Conservation (phyloP, 2,888 invertebrate species). For the Eristalinus aeneus region DNA sequence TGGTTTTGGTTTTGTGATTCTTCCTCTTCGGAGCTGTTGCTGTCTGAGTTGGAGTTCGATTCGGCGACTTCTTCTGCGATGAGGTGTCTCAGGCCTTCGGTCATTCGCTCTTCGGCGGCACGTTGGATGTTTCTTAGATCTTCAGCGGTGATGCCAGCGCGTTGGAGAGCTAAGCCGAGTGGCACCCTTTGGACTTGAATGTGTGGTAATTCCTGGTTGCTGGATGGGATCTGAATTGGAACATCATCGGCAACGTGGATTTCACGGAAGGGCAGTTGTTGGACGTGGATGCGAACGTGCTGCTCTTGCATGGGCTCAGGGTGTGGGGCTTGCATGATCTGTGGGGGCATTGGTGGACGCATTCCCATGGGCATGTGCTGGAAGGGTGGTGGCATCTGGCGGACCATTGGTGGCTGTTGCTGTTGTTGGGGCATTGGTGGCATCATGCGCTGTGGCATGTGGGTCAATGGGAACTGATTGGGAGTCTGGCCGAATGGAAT, state of each 20-base stretch:
- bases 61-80: conserved; percentile 77
- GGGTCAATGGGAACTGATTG: conserved; percentile 83
- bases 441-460: conserved; percentile 79
- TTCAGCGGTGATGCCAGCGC: conserved; percentile 80
- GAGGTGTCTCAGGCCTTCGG: conserved; percentile 78
- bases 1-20: conserved; percentile 72
- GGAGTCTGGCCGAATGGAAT: conserved; percentile 82
- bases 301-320: conserved; percentile 78
- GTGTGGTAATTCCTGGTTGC: conserved; percentile 76
- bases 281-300: conserved; percentile 80
- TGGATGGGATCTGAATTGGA: conserved; percentile 77
- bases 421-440: conserved; percentile 75
- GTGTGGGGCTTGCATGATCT: conserved; percentile 81
- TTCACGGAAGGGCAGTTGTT: conserved; percentile 81
- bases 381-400: conserved; percentile 78
- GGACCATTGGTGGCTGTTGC: conserved; percentile 76
- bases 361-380: conserved; percentile 79
- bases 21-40: conserved; percentile 76
- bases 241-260: conserved; percentile 79
- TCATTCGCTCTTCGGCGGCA: conserved; percentile 80
- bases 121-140: conserved; percentile 80
- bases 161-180: conserved; percentile 78
- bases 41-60: conserved; percentile 74
- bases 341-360: conserved; percentile 79
- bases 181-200: conserved; percentile 79